Conservation (phyloP, 1,140 invertebrate genomes). For the Nephila pilipes region DNA sequence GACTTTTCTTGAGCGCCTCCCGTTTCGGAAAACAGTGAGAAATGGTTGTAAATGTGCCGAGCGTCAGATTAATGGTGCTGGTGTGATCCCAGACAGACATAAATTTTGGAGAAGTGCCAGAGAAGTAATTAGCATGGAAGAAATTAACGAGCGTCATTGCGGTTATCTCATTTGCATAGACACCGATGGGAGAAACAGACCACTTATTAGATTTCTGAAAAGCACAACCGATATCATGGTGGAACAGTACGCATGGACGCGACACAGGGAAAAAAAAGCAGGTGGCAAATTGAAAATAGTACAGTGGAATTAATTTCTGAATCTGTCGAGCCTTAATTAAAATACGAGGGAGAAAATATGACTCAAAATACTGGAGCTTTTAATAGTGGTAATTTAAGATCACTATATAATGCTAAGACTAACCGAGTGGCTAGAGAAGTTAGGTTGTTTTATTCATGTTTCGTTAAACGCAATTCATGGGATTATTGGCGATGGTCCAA, state of each 20-base stretch:
- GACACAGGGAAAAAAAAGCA: background rate
- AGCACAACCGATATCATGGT: background rate
- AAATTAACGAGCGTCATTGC: background rate
- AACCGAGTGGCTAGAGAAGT: too few relatives aligned
- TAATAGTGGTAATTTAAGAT: too few relatives aligned
- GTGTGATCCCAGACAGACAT: background rate
- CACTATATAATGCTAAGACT: too few relatives aligned
- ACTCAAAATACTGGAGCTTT: too few relatives aligned
- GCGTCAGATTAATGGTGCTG: background rate
- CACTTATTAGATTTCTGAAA: background rate
- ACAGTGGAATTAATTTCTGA: too few relatives aligned
- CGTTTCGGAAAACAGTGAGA: background rate
- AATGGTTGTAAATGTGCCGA: background rate
- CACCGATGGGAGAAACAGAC: background rate
- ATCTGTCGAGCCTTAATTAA: too few relatives aligned
- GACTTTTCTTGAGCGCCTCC: background rate
- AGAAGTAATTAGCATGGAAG: constrained; percentile 6
- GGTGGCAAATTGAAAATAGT: too few relatives aligned
- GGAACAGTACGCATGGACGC: background rate
- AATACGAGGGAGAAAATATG: too few relatives aligned
- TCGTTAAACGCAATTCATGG: too few relatives aligned
- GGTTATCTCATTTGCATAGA: constrained; percentile 29
- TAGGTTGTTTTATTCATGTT: too few relatives aligned
- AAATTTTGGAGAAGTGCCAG: background rate
- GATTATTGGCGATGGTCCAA: too few relatives aligned